Conservation (phyloP, 1,140 invertebrate species). For the Dolichoris vasculosae region DNA sequence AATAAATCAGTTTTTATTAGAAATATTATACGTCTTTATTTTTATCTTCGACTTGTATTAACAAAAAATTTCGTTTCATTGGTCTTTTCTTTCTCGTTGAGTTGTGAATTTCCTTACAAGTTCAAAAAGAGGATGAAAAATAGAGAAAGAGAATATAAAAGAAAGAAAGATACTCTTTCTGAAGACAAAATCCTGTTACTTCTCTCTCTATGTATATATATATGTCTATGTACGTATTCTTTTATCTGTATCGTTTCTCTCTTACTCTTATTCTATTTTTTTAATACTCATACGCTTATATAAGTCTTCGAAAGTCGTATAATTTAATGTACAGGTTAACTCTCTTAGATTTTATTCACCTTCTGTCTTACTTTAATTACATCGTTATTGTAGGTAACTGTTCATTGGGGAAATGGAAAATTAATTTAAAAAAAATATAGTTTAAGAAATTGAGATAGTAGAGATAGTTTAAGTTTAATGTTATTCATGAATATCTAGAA, state of each 20-base stretch:
- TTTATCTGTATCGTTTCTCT: not conserved
- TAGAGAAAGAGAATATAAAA: not conserved
- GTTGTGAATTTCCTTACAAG: not conserved
- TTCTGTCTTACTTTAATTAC: slow-evolving; percentile 14
- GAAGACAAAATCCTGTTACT: not conserved
- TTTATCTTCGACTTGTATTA: not conserved
- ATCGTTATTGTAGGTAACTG: not conserved
- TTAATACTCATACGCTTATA: not conserved
- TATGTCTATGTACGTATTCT: not conserved
- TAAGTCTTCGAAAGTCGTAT: not conserved
- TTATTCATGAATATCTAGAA: slow-evolving; percentile 3
- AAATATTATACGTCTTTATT: not conserved
- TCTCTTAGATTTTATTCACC: not conserved
- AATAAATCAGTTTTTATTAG: not conserved
- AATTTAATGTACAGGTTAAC: not conserved
- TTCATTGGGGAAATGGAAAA: not conserved
- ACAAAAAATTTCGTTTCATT: slow-evolving; percentile 34
- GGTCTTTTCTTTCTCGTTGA: not conserved
- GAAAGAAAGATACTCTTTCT: not conserved
- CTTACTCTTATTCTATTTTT: too few relatives aligned
- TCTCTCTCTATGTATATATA: not conserved
- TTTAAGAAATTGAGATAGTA: not conserved
- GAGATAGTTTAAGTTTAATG: slow-evolving; percentile 6
- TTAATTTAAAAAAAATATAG: not conserved
- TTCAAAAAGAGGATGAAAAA: not conserved